Evolutionary conservation across 1,140 invertebrate genomes (phyloP).

Genomic region (Macrosteles quadrilineatus): DNA sequence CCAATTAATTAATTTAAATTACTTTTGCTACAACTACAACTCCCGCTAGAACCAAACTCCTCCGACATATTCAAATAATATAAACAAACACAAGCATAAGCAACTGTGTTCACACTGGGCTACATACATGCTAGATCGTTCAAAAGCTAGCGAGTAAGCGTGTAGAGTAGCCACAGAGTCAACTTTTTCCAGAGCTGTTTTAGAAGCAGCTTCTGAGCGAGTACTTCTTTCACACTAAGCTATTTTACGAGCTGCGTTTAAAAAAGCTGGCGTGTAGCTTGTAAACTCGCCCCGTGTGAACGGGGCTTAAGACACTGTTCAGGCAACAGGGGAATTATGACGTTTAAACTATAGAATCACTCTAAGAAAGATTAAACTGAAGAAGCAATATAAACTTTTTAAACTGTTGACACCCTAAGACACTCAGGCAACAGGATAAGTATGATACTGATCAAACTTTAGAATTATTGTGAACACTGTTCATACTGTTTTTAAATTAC

Average conservation of each 20-base stretch:
- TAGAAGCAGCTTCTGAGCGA: slow-evolving; percentile 8
- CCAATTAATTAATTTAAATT: slow-evolving; percentile 25
- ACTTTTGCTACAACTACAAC: slow-evolving; percentile 21
- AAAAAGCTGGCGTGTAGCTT: slow-evolving; percentile 27
- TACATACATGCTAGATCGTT: background rate
- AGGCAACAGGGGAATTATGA: too few relatives aligned
- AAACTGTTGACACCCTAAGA: too few relatives aligned
- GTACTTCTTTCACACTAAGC: background rate
- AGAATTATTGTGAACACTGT: too few relatives aligned
- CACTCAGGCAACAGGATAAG: too few relatives aligned
- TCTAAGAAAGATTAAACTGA: too few relatives aligned
- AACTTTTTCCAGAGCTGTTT: slow-evolving; percentile 15
- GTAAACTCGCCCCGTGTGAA: background rate
- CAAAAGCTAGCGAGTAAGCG: slow-evolving; percentile 27
- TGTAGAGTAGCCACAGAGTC: slow-evolving; percentile 19
- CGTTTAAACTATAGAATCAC: too few relatives aligned
- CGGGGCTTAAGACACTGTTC: too few relatives aligned
- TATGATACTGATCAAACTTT: too few relatives aligned
- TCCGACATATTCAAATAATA: slow-evolving; percentile 9
- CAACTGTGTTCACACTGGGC: background rate
- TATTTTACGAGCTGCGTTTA: slow-evolving; percentile 25
- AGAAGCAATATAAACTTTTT: too few relatives aligned
- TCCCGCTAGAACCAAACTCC: slow-evolving; percentile 22
- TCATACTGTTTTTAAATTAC: too few relatives aligned
- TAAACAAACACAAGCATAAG: background rate